These are phyloP conservation scores for Trachythela sp. DNA, from an alignment of 64 coral and sea anemone genomes.

Conservation along the genomic window DNA sequence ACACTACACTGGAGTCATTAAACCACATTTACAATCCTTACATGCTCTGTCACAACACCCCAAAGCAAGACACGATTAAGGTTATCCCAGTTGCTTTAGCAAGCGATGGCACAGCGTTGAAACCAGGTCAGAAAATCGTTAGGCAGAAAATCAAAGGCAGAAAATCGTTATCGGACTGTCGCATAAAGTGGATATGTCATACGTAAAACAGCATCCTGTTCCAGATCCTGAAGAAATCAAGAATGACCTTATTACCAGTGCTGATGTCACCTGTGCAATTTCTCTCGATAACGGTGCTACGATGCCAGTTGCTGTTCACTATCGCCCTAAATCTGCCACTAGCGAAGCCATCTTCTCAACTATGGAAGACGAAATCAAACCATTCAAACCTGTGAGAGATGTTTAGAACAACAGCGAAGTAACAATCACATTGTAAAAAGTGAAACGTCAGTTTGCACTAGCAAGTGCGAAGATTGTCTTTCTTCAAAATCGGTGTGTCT, in stretches of 20 bases:
- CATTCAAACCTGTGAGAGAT: neutral
- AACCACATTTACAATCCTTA: constrained; percentile 32
- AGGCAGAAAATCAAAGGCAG: constrained; percentile 25
- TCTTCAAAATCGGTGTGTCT: neutral
- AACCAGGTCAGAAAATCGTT: constrained; percentile 28
- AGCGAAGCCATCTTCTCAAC: neutral
- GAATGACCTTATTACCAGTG: neutral
- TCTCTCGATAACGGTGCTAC: neutral
- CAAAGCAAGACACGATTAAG: constrained; percentile 20
- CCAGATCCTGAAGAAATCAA: neutral
- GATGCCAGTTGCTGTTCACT: constrained; percentile 11
- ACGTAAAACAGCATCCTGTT: neutral
- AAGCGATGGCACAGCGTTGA: constrained; percentile 23
- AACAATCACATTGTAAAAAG: neutral
- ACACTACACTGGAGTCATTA: constrained; percentile 43
- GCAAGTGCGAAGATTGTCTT: neutral
- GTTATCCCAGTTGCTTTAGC: constrained; percentile 14
- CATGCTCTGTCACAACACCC: constrained; percentile 20
- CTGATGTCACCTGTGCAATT: neutral
- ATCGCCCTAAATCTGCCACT: neutral
- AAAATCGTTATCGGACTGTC: constrained; percentile 23
- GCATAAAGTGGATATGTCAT: neutral
- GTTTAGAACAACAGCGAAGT: neutral
- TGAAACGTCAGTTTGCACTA: neutral
- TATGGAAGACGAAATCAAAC: neutral